Evolutionary conservation across 2,113 vertebrate species (phyloP).

Genomic region (Amphilophus citrinellus): DNA sequence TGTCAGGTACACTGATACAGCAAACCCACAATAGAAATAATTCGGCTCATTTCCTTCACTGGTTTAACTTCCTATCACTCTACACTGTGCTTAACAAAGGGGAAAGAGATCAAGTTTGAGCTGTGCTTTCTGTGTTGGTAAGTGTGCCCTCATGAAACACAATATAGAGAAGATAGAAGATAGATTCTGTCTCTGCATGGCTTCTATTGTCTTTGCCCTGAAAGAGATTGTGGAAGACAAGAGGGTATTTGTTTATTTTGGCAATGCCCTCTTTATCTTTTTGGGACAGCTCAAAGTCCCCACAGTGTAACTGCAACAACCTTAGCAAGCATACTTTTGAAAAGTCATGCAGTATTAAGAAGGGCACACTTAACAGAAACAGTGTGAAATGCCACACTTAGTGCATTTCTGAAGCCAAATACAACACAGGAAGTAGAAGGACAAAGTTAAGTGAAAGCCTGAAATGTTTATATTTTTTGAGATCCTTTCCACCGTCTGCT

Average conservation of each 20-base stretch:
- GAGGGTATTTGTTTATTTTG: constrained; percentile 36
- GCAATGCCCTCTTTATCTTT: constrained; percentile 18
- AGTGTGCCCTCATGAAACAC: constrained; percentile 19
- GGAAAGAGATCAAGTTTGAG: constrained; percentile 18
- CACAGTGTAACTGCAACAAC: not conserved
- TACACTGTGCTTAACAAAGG: constrained; percentile 21
- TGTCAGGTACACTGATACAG: not conserved
- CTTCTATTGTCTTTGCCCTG: constrained; percentile 27
- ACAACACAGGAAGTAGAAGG: not conserved
- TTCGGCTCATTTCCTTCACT: not conserved
- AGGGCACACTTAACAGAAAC: constrained; percentile 29
- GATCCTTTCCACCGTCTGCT: not conserved
- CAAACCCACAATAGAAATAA: not conserved
- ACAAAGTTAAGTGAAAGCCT: not conserved
- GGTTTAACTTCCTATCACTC: not conserved
- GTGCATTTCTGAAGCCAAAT: constrained; percentile 1
- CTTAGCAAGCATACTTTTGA: not conserved
- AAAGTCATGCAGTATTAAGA: not conserved
- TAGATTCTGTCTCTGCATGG: constrained; percentile 37
- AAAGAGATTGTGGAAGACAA: constrained; percentile 36
- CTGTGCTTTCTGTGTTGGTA: not conserved
- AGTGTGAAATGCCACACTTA: constrained; percentile 35
- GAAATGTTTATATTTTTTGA: not conserved
- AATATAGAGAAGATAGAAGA: constrained; percentile 44
- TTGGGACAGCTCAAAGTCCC: constrained; percentile 13